These are phyloP conservation scores for Isaurus tuberculatus DNA, from an alignment of 92 coral and sea anemone genomes.

Conservation along the genomic window DNA sequence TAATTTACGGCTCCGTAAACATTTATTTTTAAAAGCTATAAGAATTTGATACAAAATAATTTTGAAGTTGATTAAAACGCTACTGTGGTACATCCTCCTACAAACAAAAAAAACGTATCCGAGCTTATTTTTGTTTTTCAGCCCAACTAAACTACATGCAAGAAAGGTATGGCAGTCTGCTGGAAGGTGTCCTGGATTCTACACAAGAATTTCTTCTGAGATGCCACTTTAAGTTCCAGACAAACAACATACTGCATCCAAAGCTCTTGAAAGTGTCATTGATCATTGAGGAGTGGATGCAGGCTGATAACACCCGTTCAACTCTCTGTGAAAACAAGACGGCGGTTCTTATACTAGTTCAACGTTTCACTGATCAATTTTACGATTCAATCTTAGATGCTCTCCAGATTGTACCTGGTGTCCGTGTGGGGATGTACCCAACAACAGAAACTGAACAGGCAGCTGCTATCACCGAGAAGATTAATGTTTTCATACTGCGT, in stretches of 20 bases:
- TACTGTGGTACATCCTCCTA: background rate
- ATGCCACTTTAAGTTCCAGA: constrained; percentile 74
- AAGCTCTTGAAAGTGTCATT: constrained; percentile 70
- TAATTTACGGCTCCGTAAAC: too few species aligned
- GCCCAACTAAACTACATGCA: constrained; percentile 74
- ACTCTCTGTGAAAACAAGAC: constrained; percentile 20
- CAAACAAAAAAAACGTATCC: background rate
- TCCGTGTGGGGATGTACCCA: constrained; percentile 44
- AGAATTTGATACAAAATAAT: too few species aligned
- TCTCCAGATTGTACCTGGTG: constrained; percentile 45
- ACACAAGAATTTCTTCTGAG: constrained; percentile 70
- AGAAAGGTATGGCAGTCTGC: constrained; percentile 60
- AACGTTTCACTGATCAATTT: constrained; percentile 50
- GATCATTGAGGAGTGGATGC: constrained; percentile 43
- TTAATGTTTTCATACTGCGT: constrained; percentile 55
- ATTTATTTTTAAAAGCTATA: too few species aligned
- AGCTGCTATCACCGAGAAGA: constrained; percentile 2
- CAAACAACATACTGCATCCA: constrained; percentile 78
- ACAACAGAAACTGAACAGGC: constrained; percentile 20
- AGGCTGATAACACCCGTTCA: constrained; percentile 30
- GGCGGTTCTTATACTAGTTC: constrained; percentile 47
- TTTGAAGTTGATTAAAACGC: too few species aligned
- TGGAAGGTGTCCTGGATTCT: constrained; percentile 79
- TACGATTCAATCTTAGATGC: constrained; percentile 50
- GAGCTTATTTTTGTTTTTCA: constrained; percentile 23